Evolutionary conservation across 2,113 vertebrate species (phyloP), one percentile per base, ranked within the genome.

Genomic region (Tauraco erythrolophus): DNA sequence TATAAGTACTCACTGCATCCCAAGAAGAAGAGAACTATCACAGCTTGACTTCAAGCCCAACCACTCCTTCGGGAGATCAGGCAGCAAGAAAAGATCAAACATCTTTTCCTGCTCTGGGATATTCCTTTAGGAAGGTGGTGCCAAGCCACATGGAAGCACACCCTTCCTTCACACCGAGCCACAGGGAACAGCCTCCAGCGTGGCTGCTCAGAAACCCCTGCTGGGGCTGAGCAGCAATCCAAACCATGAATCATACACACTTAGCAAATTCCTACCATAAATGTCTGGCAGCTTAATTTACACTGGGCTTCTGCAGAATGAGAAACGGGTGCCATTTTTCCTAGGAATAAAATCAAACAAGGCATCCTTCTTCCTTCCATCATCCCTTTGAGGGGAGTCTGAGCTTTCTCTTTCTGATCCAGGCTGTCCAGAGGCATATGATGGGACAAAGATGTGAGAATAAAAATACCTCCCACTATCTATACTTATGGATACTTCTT

Each of bases 1-100:
- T 43, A 13, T 43, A 43, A 43, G 76, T 23, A 46, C 0, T 0
- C 0, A 0, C 18, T 54, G 31, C 37, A 37, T 23, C 35, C 21
- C 5, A 2, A 30, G 50, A 48, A 83, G 28, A 2, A 3, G 54
- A 72, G 54, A 83, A 35, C 39, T 79, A 31, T n/a, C 57, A 8
- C 12, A 74, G 46, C 16, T 57, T 41, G 19, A 39, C 41, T 46
- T 54, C 0, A 12, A 79, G 75, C 70, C 41, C 28, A 24, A 6
- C 3, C 3, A 0, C 79, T 77, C 70, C 82, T 72, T 18, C 1
- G 2, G 43, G 48, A 94, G 65, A 76, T 28, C 1, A 28, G 31
- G 28, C 3, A 3, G 30, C 14, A 12, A 24, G 43, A 15, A 43
- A 35, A 80, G 33, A 69, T 15, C 25, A 7, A 48, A 13, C 64